Evolutionary conservation across 64 coral and sea anemone genomes (phyloP), one percentile per base, ranked within the genome.

Genomic region (Cladopsammia gracilis): DNA sequence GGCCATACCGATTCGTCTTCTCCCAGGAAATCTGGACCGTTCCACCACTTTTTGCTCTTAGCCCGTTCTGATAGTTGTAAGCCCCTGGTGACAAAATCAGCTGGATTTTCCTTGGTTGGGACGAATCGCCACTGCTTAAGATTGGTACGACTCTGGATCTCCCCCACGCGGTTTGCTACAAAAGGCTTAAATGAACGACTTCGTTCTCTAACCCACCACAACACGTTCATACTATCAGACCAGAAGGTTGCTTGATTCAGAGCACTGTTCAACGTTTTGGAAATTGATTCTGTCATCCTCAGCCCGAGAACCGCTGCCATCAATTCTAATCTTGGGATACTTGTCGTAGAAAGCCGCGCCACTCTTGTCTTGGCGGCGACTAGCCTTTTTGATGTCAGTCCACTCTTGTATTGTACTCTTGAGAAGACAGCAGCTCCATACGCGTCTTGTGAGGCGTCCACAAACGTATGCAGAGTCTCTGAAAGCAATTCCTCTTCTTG

Each of bases 291-390:
- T 4, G 75, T 73, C 54, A 92, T 13, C 23, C 70, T 81, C 42
- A 86, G 56, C 48, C 73, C 91, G 19, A 93, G 9, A 9, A 93
- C 74, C 34, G 91, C 79, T 78, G 79, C 83, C 83, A 87, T 80
- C 67, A 92, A 75, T 73, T 92, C 70, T 66, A 81, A 49, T 70
- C 77, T 44, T 5, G 62, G 60, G 52, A 90, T 90, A 58, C 62
- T 82, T 25, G 69, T 76, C 19, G 67, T 79, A 84, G 25, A 73
- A 19, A 92, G 49, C 5, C 80, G 81, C 48, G 70, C 70, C 19
- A 92, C 90, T 68, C n/a, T 73, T 68, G 70, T 73, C 70, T 92
- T 92, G 10, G 81, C 66, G 4, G 90, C 90, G 53, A 64, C 68
- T 58, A 76, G 26, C 44, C 71, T 64, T 65, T n/a, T 78, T 52